Base-by-base conservation (phyloP, 2,888 invertebrate genomes). In the Zele albiditarsus region DNA sequence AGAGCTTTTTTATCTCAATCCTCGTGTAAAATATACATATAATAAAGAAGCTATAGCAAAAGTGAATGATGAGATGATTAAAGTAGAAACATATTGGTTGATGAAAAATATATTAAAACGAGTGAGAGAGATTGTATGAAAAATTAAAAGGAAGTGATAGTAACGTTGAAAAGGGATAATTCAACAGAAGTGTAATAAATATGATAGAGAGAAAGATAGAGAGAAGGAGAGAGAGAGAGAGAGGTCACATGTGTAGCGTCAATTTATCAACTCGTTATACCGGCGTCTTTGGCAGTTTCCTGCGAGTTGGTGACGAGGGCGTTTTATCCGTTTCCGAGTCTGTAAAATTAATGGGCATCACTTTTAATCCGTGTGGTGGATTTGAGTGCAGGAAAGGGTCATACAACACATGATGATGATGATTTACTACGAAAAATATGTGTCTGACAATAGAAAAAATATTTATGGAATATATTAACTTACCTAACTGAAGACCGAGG, bases 241-340 rank as follows among this genome's bases (percentile, higher is more conserved):
- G 91, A 91, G 91, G 91, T 91, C 91, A 91, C 89, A 90, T 90
- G 90, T 91, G 91, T 89, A 89, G 90, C 90, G 91, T 90, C 90
- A 91, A 91, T 94, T 87, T 88, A 89, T 85, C 83, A 89, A 88
- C 88, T 89, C 85, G 85, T 95, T 96, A 95, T 96, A 97, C 97
- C 94, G 97, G 97, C 91, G 97, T 97, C 94, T 97, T 97, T 90
- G 97, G 97, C 91, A 97, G 93, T 94, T 97, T 97, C 93, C 97
- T 94, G 92, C 96, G 93, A 83, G 97, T 96, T 87, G 96, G 96
- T 88, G 96, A 96, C 83, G 95, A 94, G 88, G 96, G 96, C 86
- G 95, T 93, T 93, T 96, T 96, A 91, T 96, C 96, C 89, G 92
- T 92, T 90, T 96, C 96, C 84, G 94, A 93, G 91, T 96, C 96